Evolutionary conservation across 2,113 vertebrate genomes (phyloP).

Genomic region (Sinocyclocheilus rhinocerous): DNA sequence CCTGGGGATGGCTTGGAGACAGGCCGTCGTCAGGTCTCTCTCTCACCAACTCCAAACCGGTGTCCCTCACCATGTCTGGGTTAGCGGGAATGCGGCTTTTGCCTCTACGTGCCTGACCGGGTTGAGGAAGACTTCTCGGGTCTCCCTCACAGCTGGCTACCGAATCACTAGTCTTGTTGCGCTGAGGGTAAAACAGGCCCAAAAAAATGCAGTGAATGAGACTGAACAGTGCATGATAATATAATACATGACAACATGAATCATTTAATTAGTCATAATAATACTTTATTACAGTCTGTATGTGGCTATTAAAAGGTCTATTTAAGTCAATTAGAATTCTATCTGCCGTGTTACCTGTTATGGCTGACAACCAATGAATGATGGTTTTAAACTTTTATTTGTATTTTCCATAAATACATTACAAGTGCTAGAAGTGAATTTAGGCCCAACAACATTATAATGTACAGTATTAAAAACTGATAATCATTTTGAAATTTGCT

Average conservation of each 20-base stretch:
- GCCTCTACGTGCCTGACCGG: conserved; percentile 68
- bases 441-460: neutral
- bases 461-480: neutral
- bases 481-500: neutral
- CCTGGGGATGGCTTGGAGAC: conserved; percentile 80
- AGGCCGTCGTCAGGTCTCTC: conserved; percentile 81
- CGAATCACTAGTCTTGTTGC: conserved; percentile 52
- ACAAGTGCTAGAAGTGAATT: neutral
- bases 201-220: neutral
- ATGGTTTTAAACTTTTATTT: neutral
- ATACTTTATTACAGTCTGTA: neutral
- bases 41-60: conserved; percentile 78
- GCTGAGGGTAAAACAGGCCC: conserved; percentile 33
- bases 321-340: neutral
- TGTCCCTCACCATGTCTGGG: conserved; percentile 86
- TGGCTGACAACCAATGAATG: neutral
- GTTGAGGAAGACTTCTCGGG: conserved; percentile 73
- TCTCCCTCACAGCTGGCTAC: conserved; percentile 58
- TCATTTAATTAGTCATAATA: neutral
- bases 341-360: too few relatives aligned
- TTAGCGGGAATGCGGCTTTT: conserved; percentile 83
- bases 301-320: neutral
- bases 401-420: neutral
- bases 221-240: neutral
- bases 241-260: neutral